These are phyloP conservation scores for Zootoca vivipara DNA, from an alignment of 2,113 vertebrate genomes.

Conservation along the genomic window DNA sequence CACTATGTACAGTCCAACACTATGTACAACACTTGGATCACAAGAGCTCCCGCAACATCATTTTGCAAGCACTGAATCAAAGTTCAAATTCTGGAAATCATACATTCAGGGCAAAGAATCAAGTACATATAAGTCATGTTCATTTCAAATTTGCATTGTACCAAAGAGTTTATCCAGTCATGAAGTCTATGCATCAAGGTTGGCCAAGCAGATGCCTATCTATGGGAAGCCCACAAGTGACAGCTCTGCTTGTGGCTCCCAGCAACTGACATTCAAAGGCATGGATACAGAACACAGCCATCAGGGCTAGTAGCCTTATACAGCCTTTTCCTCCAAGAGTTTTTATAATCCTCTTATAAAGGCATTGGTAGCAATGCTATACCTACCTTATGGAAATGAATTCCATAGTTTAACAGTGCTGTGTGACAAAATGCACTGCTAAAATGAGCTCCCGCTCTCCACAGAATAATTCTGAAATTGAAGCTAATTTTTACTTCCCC, in stretches of 20 bases:
- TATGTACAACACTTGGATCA: neutral
- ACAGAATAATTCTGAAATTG: neutral
- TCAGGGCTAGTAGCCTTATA: too few species aligned
- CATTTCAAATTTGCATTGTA: neutral
- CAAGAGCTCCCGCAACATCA: neutral
- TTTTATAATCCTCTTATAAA: too few species aligned
- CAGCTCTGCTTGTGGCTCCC: too few species aligned
- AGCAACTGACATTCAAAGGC: too few species aligned
- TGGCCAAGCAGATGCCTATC: too few species aligned
- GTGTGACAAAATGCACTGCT: neutral
- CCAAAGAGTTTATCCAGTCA: neutral
- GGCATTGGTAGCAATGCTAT: too few species aligned
- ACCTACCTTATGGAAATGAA: too few species aligned
- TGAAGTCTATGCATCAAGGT: neutral
- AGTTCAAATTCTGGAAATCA: neutral
- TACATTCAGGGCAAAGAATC: neutral
- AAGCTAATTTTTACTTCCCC: neutral
- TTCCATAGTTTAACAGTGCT: too few species aligned
- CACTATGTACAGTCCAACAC: neutral
- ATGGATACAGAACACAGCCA: too few species aligned
- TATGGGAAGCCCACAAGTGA: too few species aligned
- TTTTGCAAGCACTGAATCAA: neutral
- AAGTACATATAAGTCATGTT: accelerated
- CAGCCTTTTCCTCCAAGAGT: too few species aligned
- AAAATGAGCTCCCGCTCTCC: neutral